Percentiles rank a stretch among this genome's conserved stretches.
Evolutionary conservation across 2,888 invertebrate genomes (phyloP).

Genomic region (Ochropleura leucogaster): DNA sequence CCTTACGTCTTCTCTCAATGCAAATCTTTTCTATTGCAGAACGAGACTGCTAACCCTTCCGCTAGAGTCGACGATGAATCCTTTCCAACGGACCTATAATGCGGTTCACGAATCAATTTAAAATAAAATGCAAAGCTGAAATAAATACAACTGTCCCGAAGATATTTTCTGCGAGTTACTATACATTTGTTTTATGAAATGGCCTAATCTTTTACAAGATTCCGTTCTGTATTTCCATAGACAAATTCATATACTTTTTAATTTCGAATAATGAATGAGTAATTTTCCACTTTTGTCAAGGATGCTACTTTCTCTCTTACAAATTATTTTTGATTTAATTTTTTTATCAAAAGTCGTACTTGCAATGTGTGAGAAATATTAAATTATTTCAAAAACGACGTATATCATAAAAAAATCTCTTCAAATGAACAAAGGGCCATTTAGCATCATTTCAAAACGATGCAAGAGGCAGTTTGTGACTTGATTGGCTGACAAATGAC

Average conservation of each 20-base stretch:
- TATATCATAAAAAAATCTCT: neutral
- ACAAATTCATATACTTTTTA: conserved; percentile 86
- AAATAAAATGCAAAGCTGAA: conserved; percentile 90
- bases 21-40: conserved; percentile 90
- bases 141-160: conserved; percentile 90
- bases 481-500: conserved; percentile 40
- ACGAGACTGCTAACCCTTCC: conserved; percentile 90
- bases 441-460: conserved; percentile 28
- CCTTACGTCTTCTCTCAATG: conserved; percentile 90
- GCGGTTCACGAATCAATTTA: conserved; percentile 89
- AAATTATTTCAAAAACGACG: neutral
- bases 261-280: conserved; percentile 82
- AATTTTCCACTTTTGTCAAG: conserved; percentile 80
- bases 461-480: conserved; percentile 35
- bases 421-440: conserved; percentile 13
- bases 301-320: conserved; percentile 66
- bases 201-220: conserved; percentile 91
- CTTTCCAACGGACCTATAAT: conserved; percentile 86
- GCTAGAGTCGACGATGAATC: conserved; percentile 87
- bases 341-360: conserved; percentile 3
- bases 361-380: neutral
- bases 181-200: conserved; percentile 91
- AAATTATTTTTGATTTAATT: conserved; percentile 28
- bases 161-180: conserved; percentile 91
- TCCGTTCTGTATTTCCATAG: conserved; percentile 90